Evolutionary conservation across 2,797 vertebrate species (phyloP).

Genomic region (Otolemur crassicaudatus): DNA sequence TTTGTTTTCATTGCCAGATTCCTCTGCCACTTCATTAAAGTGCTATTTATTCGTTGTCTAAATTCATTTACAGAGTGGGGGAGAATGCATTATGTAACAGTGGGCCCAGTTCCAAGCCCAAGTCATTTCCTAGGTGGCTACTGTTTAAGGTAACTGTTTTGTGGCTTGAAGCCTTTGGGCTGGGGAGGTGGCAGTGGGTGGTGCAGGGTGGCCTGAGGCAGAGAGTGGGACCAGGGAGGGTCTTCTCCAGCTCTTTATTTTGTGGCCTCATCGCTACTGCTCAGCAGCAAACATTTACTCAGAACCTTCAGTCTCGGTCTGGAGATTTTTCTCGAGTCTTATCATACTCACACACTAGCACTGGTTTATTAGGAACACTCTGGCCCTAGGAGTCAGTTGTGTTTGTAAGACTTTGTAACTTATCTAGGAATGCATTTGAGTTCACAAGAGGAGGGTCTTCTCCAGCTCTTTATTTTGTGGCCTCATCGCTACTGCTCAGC

Average conservation of each 20-base stretch:
- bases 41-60: not conserved
- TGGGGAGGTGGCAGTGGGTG: not conserved
- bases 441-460: not conserved
- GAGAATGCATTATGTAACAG: not conserved
- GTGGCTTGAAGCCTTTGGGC: not conserved
- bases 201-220: too few species aligned
- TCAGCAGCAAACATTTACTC: not conserved
- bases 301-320: not conserved
- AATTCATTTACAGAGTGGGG: not conserved
- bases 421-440: slow-evolving; percentile 17
- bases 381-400: not conserved
- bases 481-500: not conserved
- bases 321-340: not conserved
- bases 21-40: slow-evolving; percentile 50
- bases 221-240: not conserved
- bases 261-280: rapidly evolving
- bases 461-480: not conserved
- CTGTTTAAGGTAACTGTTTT: not conserved
- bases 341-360: too few species aligned
- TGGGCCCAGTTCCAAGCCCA: not conserved
- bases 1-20: not conserved
- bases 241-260: not conserved
- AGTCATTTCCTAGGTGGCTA: slow-evolving; percentile 6
- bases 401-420: not conserved
- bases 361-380: slow-evolving; percentile 6